phyloP scores from a whole-genome alignment of 2,888 invertebrate genomes.

The Tetragnatha montana region DNA sequence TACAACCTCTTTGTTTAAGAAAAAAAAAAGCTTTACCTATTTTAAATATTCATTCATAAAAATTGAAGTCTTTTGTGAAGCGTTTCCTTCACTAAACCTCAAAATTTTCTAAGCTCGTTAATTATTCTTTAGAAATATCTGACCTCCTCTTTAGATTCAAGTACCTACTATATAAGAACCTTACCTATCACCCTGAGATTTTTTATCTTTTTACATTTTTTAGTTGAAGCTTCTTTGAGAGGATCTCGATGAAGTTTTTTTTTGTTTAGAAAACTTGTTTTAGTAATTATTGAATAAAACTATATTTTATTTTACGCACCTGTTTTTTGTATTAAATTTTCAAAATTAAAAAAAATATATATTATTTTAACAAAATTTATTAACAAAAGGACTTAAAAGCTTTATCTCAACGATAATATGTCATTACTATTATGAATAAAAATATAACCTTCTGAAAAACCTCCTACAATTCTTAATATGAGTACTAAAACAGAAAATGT shows the following conservation, averaged over 20 bases:
- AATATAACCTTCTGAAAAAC: too few relatives aligned
- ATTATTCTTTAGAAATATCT: slow-evolving; percentile 59
- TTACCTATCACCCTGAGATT: slow-evolving; percentile 25
- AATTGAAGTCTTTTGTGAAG: slow-evolving; percentile 23
- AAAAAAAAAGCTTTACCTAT: too few relatives aligned
- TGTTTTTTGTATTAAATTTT: too few relatives aligned
- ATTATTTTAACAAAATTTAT: too few relatives aligned
- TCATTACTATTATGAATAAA: too few relatives aligned
- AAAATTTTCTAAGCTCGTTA: slow-evolving; percentile 48
- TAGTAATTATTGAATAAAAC: slow-evolving; percentile 17
- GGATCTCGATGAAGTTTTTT: slow-evolving; percentile 22
- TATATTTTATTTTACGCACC: neutral
- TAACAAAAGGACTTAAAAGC: too few relatives aligned
- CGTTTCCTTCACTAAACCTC: slow-evolving; percentile 28
- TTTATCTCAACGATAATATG: too few relatives aligned
- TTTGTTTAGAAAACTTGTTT: slow-evolving; percentile 30
- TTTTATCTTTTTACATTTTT: slow-evolving; percentile 12
- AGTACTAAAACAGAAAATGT: too few relatives aligned
- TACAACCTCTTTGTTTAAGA: too few relatives aligned
- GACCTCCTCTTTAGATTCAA: slow-evolving; percentile 31
- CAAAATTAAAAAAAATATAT: too few relatives aligned
- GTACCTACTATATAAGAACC: slow-evolving; percentile 26
- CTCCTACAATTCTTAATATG: too few relatives aligned
- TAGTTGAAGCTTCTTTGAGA: slow-evolving; percentile 14
- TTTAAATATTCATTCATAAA: slow-evolving; percentile 21